Base-by-base conservation (phyloP, 2,113 vertebrate species). In the Procavia capensis region DNA sequence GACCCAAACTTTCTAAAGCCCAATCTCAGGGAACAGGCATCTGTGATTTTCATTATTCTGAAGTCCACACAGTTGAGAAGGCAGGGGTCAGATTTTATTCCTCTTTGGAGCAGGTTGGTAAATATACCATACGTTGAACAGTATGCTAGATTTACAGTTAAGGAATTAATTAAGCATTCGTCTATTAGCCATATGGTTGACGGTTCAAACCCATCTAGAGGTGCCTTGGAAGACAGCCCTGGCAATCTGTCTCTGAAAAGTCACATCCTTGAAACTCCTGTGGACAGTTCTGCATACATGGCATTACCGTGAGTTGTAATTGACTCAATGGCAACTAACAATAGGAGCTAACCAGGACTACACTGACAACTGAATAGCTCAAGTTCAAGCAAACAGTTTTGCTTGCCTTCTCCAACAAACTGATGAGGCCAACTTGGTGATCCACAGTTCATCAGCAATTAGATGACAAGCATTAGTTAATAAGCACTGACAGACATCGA, bases 61-160 rank as follows among this genome's bases (percentile, higher is more conserved):
- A 83, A 87, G 50, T 94, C 41, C 43, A 74, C 50, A 72, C 50
- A 86, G 80, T 87, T 89, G n/a, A 89, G 31, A 90, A 94, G 76
- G 45, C 13, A 61, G 45, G 6, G 29, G 25, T 83, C 61, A 95
- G 43, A 87, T 34, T 83, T 64, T 39, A 82, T 61, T 94, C 31
- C 78, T 59, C 24, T 92, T 93, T 57, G 93, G 90, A n/a, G 87
- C 2, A 84, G 70, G 84, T 6, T 76, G 85, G 54, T 75, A 79
- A 82, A 66, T 43, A 85, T 68, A 79, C 25, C 19, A 57, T 84
- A 90, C 34, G 36, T 1, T 75, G 25, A 92, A 90, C 19, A 61
- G 20, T 45, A 83, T 25, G 31, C 41, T 90, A 74, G 75, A 39
- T 74, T 95, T 39, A 83, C 43, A 57, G 41, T 92, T 91, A 61